These are phyloP conservation scores for Coleophora flavipennella DNA, from an alignment of 2,888 invertebrate genomes.

Conservation along the genomic window DNA sequence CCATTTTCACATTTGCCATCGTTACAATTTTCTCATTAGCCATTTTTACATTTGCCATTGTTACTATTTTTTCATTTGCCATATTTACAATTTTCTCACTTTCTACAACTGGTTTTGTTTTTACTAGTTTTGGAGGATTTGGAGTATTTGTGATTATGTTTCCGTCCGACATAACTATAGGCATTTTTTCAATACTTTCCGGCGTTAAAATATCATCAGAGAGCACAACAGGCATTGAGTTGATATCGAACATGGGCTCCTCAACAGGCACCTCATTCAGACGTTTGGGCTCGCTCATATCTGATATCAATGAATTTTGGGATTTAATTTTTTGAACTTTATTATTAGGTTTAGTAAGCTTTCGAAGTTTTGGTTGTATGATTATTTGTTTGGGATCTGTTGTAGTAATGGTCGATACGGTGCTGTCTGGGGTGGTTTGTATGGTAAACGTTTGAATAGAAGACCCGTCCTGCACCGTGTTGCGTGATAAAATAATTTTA, in stretches of 20 bases:
- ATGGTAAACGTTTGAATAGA: constrained; percentile 61
- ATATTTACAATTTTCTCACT: constrained; percentile 41
- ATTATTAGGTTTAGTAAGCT: constrained; percentile 41
- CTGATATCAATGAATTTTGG: constrained; percentile 37
- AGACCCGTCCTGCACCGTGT: constrained; percentile 38
- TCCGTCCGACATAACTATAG: constrained; percentile 71
- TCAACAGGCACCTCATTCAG: constrained; percentile 31
- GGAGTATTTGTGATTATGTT: constrained; percentile 44
- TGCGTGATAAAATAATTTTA: constrained; percentile 57
- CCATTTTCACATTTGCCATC: constrained; percentile 25
- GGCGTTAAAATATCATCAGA: constrained; percentile 79
- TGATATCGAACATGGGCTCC: constrained; percentile 77
- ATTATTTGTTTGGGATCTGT: constrained; percentile 49
- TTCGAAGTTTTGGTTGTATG: constrained; percentile 54
- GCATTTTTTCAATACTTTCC: constrained; percentile 79
- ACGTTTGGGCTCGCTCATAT: constrained; percentile 31
- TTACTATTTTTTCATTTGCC: constrained; percentile 37
- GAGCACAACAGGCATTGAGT: constrained; percentile 83
- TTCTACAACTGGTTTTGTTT: constrained; percentile 40
- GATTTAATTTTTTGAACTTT: constrained; percentile 53
- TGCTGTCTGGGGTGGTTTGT: constrained; percentile 40
- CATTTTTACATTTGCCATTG: constrained; percentile 40
- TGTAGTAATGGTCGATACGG: constrained; percentile 14
- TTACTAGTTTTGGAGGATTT: constrained; percentile 42
- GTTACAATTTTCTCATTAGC: constrained; percentile 39